Conservation (phyloP, 1,140 invertebrate species). For the Nebria ingens region DNA sequence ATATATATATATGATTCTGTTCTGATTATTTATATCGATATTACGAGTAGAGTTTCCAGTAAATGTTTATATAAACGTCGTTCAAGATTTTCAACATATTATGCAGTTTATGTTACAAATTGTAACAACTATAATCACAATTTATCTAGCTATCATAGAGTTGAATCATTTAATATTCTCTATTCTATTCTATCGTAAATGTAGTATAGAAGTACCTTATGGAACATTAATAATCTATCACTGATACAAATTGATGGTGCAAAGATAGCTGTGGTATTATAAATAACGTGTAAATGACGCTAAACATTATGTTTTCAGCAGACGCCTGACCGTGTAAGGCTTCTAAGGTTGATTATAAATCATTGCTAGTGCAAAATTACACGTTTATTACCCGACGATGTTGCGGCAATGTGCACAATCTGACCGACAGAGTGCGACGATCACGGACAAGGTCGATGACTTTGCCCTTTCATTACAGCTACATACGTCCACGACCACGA, state of each 20-base stretch:
- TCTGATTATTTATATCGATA: no score
- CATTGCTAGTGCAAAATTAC: background rate
- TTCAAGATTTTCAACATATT: no score
- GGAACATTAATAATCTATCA: background rate
- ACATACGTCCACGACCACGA: background rate
- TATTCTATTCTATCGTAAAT: no score
- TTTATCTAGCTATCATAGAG: no score
- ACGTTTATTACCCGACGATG: background rate
- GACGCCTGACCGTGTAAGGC: background rate
- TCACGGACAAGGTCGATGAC: background rate
- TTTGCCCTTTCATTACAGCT: background rate
- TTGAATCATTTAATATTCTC: no score
- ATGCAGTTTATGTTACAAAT: no score
- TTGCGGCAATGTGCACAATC: no score
- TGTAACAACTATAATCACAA: no score
- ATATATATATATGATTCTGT: no score
- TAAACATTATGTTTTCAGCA: background rate
- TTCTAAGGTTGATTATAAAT: background rate
- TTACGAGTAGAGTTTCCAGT: no score
- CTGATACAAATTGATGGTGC: background rate
- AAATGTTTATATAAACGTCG: no score
- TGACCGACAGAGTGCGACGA: no score
- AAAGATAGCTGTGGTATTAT: background rate
- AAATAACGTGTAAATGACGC: background rate
- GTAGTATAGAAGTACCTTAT: background rate